Evolutionary conservation across 2,888 invertebrate genomes (phyloP), one percentile per base, ranked within the genome.

Genomic region (Onthophagus sagittarius): DNA sequence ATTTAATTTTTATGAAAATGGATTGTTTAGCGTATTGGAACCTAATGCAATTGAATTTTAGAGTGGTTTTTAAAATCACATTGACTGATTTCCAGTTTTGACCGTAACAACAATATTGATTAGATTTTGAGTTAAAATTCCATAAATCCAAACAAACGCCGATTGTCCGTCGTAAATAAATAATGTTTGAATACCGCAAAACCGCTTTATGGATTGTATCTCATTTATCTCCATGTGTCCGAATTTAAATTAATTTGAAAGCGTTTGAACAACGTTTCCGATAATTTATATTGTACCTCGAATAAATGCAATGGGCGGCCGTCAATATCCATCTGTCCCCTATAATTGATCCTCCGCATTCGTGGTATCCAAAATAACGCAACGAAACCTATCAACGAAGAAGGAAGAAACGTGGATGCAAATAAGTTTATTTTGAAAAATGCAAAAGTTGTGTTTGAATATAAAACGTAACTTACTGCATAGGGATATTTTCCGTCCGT

Each of bases 311-410:
- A 72, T 78, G 77, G 0, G 77, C 78, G 6, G 78, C 80, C 9
- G 80, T 80, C 23, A 80, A 70, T 13, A 80, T 72, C 74, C 77
- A 78, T 33, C 71, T 73, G 32, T 73, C 15, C 62, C 76, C 76
- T 39, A 80, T 73, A 64, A 79, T 79, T 1, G 78, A 77, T 9
- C 77, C 79, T 14, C 79, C 79, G 67, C 80, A 80, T 23, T 75
- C 75, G 72, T 79, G 79, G 6, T 53, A 65, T 7, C 71, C 72
- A 14, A 31, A 72, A 62, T 75, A 77, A n/a, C 78, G 73, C n/a
- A 79, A 64, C 0, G 80, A 80, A 0, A 79, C 79, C 80, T 80
- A 63, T 15, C 73, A 63, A 72, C 23, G 3, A 23, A 23, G 23
- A 1, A 23, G 3, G 23, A 23, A 23, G 23, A 33, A 32, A 74